Percentiles rank a stretch among this genome's conserved stretches.
These are phyloP conservation scores for Eledona agricola DNA, from an alignment of 2,888 invertebrate species.

Conservation along the genomic window DNA sequence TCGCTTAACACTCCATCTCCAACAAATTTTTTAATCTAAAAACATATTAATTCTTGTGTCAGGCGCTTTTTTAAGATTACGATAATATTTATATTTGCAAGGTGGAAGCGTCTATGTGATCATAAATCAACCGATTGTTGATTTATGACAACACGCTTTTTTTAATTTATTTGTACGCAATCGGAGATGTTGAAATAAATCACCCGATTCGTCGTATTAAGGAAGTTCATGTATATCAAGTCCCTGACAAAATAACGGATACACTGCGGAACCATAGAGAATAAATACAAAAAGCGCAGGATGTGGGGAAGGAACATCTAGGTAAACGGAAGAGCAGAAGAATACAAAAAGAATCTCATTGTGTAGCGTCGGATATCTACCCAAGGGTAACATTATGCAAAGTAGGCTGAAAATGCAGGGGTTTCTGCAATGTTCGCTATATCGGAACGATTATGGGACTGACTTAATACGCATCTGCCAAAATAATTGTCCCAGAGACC, in stretches of 20 bases:
- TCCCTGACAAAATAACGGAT: constrained; percentile 53
- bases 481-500: constrained; percentile 6
- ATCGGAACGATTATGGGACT: constrained; percentile 34
- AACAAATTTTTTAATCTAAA: constrained; percentile 40
- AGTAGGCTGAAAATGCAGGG: constrained; percentile 50
- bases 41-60: constrained; percentile 49
- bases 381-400: constrained; percentile 60
- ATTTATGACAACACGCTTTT: constrained; percentile 9
- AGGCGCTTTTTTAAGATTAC: constrained; percentile 47
- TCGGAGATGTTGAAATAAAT: constrained; percentile 34
- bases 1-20: constrained; percentile 19
- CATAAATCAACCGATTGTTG: constrained; percentile 47
- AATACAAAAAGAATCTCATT: constrained; percentile 57
- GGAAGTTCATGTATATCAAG: constrained; percentile 37
- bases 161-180: constrained; percentile 26
- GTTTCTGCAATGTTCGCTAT: constrained; percentile 44
- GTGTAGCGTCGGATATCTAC: constrained; percentile 54
- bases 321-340: constrained; percentile 53
- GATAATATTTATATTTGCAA: constrained; percentile 57
- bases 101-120: constrained; percentile 44
- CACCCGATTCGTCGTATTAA: constrained; percentile 34
- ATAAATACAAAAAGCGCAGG: constrained; percentile 55
- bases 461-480: constrained; percentile 8
- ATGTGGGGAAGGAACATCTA: constrained; percentile 49
- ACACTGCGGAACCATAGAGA: constrained; percentile 49